Evolutionary conservation across 2,113 vertebrate genomes (phyloP).

Genomic region (Forbesichthys papilliferus): DNA sequence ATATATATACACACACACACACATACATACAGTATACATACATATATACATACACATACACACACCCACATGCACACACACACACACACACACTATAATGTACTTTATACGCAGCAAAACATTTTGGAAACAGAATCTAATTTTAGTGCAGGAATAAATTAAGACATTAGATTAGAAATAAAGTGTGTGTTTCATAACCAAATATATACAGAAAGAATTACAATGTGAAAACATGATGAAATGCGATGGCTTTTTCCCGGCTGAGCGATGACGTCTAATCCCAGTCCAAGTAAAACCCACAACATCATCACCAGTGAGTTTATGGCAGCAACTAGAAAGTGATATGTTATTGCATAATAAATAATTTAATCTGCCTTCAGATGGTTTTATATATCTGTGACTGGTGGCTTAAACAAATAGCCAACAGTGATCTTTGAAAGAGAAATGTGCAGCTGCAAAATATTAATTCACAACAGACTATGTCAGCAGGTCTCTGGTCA

Average conservation of each 20-base stretch:
- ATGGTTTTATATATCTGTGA: slow-evolving; percentile 9
- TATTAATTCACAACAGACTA: slow-evolving; percentile 2
- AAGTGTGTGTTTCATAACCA: too few relatives aligned
- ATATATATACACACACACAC: too few relatives aligned
- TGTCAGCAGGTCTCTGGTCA: background rate
- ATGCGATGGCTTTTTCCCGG: background rate
- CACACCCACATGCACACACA: too few relatives aligned
- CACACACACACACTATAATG: too few relatives aligned
- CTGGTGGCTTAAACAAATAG: slow-evolving; percentile 11
- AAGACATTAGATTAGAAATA: too few relatives aligned
- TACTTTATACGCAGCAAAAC: too few relatives aligned
- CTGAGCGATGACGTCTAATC: slow-evolving; percentile 3
- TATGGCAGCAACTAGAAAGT: background rate
- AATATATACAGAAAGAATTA: too few relatives aligned
- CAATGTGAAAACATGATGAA: too few relatives aligned
- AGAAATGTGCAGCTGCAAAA: background rate
- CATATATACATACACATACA: too few relatives aligned
- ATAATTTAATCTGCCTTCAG: slow-evolving; percentile 1
- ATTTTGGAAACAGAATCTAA: too few relatives aligned
- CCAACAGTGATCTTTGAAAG: slow-evolving; percentile 2
- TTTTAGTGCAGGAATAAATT: too few relatives aligned
- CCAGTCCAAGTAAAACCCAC: slow-evolving; percentile 4
- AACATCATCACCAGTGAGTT: background rate
- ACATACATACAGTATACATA: too few relatives aligned
- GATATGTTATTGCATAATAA: slow-evolving; percentile 10